Conservation (phyloP, 2,113 vertebrate genomes). For the western clawed frog (Xenopus tropicalis) region DNA sequence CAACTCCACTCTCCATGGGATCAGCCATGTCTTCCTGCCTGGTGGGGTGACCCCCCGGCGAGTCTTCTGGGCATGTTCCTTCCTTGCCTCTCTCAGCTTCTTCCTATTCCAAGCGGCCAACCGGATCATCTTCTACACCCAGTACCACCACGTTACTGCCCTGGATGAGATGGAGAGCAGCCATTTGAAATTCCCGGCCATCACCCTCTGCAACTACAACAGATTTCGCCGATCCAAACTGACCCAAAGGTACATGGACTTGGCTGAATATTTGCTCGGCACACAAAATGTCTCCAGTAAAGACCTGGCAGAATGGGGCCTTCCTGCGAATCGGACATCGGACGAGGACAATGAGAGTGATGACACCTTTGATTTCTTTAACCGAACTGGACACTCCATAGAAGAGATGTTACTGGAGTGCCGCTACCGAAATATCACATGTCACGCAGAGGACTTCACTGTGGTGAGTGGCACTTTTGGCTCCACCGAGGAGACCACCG, state of each 20-base stretch:
- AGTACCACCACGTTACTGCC: slow-evolving; percentile 74
- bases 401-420: slow-evolving; percentile 82
- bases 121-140: slow-evolving; percentile 66
- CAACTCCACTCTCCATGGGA: slow-evolving; percentile 75
- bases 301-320: slow-evolving; percentile 69
- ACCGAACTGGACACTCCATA: slow-evolving; percentile 73
- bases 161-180: slow-evolving; percentile 77
- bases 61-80: slow-evolving; percentile 70
- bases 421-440: slow-evolving; percentile 73
- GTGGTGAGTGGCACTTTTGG: slow-evolving; percentile 60
- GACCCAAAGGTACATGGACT: slow-evolving; percentile 72
- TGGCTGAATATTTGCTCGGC: slow-evolving; percentile 73
- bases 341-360: slow-evolving; percentile 78
- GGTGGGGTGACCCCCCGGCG: slow-evolving; percentile 67
- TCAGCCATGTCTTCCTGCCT: slow-evolving; percentile 74
- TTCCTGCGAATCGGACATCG: slow-evolving; percentile 55
- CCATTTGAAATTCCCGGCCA: slow-evolving; percentile 71
- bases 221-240: slow-evolving; percentile 70
- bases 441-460: slow-evolving; percentile 75
- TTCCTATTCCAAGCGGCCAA: slow-evolving; percentile 78
- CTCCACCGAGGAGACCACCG: too few species aligned
- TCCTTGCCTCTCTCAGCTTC: slow-evolving; percentile 68
- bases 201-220: slow-evolving; percentile 83
- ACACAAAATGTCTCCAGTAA: slow-evolving; percentile 66
- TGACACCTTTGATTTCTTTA: slow-evolving; percentile 74